A percentile compares a stretch with the other conserved stretches of the same genome.
phyloP scores from a whole-genome alignment of 2,797 vertebrate genomes.

The Phoebastria nigripes region DNA sequence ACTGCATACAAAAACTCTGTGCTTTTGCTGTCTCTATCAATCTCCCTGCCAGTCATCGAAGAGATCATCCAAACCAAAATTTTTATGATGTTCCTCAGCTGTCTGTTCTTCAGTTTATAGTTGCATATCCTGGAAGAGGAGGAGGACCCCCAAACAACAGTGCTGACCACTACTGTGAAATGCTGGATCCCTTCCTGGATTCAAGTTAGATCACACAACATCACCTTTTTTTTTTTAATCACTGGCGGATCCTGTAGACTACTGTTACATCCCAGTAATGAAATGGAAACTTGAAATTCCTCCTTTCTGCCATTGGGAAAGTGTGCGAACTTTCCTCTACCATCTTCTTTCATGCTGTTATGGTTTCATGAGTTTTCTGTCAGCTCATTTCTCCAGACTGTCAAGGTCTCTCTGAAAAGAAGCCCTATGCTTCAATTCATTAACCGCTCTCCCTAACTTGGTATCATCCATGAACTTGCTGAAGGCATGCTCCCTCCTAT shows the following conservation, averaged over 20 bases:
- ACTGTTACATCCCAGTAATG: neutral
- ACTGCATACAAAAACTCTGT: neutral
- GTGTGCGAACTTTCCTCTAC: neutral
- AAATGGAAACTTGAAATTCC: neutral
- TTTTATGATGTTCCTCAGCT: neutral
- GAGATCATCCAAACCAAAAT: neutral
- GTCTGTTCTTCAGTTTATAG: neutral
- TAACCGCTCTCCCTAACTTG: neutral
- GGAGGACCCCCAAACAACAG: neutral
- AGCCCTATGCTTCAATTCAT: neutral
- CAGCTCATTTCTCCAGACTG: neutral
- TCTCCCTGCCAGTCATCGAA: neutral
- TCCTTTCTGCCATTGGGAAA: neutral
- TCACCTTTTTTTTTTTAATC: neutral
- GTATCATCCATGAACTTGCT: neutral
- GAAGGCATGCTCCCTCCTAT: neutral
- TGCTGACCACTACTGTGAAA: neutral
- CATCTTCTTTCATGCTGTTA: neutral
- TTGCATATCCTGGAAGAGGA: neutral
- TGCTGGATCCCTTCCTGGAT: neutral
- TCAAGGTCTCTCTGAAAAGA: neutral
- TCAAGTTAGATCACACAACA: neutral
- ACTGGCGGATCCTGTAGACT: neutral
- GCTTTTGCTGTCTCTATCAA: neutral
- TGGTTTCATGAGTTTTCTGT: neutral